Evolutionary conservation across 2,888 invertebrate species (phyloP).

Genomic region (Acanthococcus lagerstroemiae): DNA sequence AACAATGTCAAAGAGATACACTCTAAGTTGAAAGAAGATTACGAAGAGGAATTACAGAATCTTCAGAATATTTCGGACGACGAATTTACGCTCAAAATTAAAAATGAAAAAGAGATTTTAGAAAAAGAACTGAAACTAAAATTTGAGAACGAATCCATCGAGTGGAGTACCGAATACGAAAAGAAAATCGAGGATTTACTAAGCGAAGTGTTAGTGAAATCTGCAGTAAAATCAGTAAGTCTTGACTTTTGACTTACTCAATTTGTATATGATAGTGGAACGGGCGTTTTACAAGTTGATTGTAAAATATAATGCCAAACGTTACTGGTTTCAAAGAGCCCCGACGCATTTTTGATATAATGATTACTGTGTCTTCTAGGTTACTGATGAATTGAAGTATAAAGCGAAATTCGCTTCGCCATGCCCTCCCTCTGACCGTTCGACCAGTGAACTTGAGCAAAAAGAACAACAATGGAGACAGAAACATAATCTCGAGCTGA

Average conservation of each 20-base stretch:
- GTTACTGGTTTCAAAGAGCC: neutral
- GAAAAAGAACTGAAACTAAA: slow-evolving; percentile 14
- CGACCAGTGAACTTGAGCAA: slow-evolving; percentile 1
- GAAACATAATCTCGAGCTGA: neutral
- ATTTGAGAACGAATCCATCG: neutral
- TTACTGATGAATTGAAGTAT: slow-evolving; percentile 1
- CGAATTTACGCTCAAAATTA: slow-evolving; percentile 4
- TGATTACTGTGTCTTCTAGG: too few species aligned
- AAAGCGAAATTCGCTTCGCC: neutral
- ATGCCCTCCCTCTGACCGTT: too few species aligned
- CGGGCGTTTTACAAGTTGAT: too few species aligned
- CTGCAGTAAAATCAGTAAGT: slow-evolving; percentile 17
- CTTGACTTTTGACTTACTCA: neutral
- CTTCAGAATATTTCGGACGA: slow-evolving; percentile 5
- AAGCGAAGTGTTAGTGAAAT: slow-evolving; percentile 7
- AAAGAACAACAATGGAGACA: too few species aligned
- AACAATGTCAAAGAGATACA: slow-evolving; percentile 8
- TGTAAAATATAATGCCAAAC: too few species aligned
- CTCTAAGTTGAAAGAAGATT: slow-evolving; percentile 14
- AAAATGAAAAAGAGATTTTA: neutral
- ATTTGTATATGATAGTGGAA: too few species aligned
- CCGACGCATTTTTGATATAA: neutral
- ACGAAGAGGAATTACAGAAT: slow-evolving; percentile 1
- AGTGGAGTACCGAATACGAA: slow-evolving; percentile 6
- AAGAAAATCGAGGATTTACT: slow-evolving; percentile 15